Evolutionary conservation across 2,797 vertebrate species (phyloP).

Genomic region (Xenops minutus): DNA sequence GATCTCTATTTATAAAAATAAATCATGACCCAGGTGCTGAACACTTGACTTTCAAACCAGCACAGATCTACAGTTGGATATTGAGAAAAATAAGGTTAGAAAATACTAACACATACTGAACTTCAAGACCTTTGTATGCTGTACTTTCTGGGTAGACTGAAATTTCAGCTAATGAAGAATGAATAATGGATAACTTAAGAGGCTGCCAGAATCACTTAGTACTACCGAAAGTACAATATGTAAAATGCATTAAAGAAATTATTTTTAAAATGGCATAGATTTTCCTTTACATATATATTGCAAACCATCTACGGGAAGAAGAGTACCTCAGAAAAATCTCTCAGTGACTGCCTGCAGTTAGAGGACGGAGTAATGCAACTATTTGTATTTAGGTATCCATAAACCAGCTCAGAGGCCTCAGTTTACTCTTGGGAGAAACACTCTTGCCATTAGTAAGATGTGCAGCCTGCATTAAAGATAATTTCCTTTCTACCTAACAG

Average conservation of each 20-base stretch:
- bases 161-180: constrained; percentile 18
- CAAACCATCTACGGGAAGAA: not conserved
- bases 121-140: not conserved
- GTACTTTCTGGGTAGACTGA: not conserved
- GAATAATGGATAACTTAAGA: constrained; percentile 12
- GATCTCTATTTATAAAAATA: not conserved
- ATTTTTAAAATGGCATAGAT: not conserved
- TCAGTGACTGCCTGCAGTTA: not conserved
- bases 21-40: not conserved
- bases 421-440: not conserved
- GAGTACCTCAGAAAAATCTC: not conserved
- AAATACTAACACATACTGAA: not conserved
- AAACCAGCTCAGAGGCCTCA: not conserved
- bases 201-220: not conserved
- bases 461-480: not conserved
- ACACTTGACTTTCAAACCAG: not conserved
- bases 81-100: not conserved
- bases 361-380: not conserved
- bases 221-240: not conserved
- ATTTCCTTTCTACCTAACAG: not conserved
- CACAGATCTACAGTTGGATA: not conserved
- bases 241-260: constrained; percentile 20
- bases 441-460: not conserved
- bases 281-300: not conserved
- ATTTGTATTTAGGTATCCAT: not conserved